These are phyloP conservation scores for Sisyra terminalis DNA, from an alignment of 2,888 invertebrate genomes.

Conservation along the genomic window DNA sequence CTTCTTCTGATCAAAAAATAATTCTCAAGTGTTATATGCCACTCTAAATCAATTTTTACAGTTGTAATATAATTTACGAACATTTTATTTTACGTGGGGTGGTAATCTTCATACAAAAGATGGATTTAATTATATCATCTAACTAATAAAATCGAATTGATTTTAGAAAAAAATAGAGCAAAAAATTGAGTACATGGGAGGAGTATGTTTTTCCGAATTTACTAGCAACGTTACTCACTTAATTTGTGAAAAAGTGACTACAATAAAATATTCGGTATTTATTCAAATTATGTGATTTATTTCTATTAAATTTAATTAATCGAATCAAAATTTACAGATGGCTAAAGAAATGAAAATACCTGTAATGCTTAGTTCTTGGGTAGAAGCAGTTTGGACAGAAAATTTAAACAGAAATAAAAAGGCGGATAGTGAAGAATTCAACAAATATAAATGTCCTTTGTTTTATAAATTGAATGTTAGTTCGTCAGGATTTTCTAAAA, in stretches of 20 bases:
- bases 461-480: slow-evolving; percentile 67
- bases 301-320: slow-evolving; percentile 2
- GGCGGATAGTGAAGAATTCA: slow-evolving; percentile 47
- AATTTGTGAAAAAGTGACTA: slow-evolving; percentile 57
- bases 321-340: slow-evolving; percentile 30
- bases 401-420: slow-evolving; percentile 42
- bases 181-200: slow-evolving; percentile 62
- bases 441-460: slow-evolving; percentile 42
- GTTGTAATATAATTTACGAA: no score
- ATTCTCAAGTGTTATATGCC: no score
- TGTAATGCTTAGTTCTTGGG: slow-evolving; percentile 65
- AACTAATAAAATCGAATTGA: slow-evolving; percentile 14
- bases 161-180: slow-evolving; percentile 38
- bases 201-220: slow-evolving; percentile 44
- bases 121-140: no score
- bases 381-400: slow-evolving; percentile 62
- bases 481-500: slow-evolving; percentile 51
- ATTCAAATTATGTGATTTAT: background rate
- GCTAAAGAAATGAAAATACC: slow-evolving; percentile 49
- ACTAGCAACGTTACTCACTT: slow-evolving; percentile 61
- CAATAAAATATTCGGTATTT: slow-evolving; percentile 56
- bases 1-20: no score
- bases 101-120: no score
- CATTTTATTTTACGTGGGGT: no score
- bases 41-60: no score